phyloP scores from a whole-genome alignment of 92 coral and sea anemone genomes.

The Palythoa grandiflora region DNA sequence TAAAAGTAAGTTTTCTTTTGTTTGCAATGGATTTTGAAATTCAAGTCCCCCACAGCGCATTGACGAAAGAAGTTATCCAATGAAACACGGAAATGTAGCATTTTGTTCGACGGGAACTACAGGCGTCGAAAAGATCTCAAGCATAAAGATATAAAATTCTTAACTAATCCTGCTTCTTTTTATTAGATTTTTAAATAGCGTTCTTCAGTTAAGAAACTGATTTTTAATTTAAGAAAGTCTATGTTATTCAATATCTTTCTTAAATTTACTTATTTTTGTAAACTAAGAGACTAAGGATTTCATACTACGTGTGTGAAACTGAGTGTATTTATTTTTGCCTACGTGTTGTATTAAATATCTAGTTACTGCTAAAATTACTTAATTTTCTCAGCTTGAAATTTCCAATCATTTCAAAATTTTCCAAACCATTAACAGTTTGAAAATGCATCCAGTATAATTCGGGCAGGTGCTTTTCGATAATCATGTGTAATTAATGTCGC shows the following conservation, averaged over 20 bases:
- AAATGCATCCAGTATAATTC: not conserved
- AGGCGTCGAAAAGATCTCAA: not conserved
- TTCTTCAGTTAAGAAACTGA: too few species aligned
- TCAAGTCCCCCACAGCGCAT: not conserved
- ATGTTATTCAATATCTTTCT: too few species aligned
- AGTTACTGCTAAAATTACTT: not conserved
- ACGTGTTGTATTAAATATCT: not conserved
- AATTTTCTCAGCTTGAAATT: not conserved
- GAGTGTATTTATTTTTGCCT: not conserved
- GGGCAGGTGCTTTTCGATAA: not conserved
- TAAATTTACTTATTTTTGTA: too few species aligned
- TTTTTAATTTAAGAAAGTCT: too few species aligned
- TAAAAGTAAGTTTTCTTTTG: not conserved
- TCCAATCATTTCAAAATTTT: not conserved
- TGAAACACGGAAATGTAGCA: not conserved
- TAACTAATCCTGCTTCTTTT: not conserved
- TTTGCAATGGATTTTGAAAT: not conserved
- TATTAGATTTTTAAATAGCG: too few species aligned
- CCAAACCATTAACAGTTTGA: not conserved
- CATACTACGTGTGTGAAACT: not conserved
- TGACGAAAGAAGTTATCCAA: not conserved
- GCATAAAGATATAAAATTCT: not conserved
- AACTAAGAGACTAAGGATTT: not conserved
- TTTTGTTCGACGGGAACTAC: not conserved
- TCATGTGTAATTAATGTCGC: not conserved